Conservation (phyloP, 2,888 invertebrate genomes). For the Noctua pronuba region DNA sequence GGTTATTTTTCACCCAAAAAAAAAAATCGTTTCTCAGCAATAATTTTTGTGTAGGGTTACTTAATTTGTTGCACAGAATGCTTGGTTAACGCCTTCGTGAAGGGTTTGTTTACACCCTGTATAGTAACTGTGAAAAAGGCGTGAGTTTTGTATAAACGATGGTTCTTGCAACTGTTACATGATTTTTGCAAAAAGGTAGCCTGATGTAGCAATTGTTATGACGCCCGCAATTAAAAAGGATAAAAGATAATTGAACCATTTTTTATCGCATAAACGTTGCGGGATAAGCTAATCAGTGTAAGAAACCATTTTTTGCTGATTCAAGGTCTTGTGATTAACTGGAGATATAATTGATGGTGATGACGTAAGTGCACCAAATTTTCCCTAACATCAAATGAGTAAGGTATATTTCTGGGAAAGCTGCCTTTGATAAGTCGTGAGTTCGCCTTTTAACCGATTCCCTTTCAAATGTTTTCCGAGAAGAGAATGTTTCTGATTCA, state of each 20-base stretch:
- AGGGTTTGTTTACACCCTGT: too few relatives aligned
- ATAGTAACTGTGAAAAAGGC: not conserved
- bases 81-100: too few relatives aligned
- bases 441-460: not conserved
- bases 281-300: not conserved
- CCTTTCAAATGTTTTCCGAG: conserved; percentile 20
- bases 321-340: not conserved
- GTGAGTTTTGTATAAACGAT: not conserved
- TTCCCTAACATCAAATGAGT: conserved; percentile 42
- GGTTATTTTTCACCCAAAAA: too few relatives aligned
- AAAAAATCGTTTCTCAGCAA: too few relatives aligned
- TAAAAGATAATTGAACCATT: not conserved
- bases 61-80: too few relatives aligned
- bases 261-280: not conserved
- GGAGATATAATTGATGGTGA: conserved; percentile 15
- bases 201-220: not conserved
- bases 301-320: not conserved
- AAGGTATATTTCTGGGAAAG: conserved; percentile 40
- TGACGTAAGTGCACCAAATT: not conserved
- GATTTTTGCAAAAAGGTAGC: not conserved
- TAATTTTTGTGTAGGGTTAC: too few relatives aligned
- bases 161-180: not conserved
- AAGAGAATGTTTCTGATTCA: conserved; percentile 8
- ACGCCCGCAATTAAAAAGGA: not conserved
- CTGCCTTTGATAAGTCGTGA: conserved; percentile 2